Percentiles rank a stretch among this genome's conserved stretches.
phyloP scores from a whole-genome alignment of 2,888 invertebrate genomes.

The Scaeva pyrastri region DNA sequence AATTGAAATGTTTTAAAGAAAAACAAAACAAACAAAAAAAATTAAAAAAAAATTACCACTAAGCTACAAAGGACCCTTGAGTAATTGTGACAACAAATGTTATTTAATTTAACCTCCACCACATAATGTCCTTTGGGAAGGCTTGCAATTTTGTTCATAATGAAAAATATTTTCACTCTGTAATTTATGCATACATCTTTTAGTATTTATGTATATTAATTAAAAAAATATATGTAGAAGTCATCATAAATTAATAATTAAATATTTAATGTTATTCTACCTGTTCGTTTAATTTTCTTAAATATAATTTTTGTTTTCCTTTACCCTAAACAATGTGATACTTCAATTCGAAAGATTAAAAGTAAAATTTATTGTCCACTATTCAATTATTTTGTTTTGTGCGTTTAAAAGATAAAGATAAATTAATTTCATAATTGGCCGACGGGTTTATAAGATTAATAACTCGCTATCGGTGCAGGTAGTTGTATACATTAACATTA shows the following conservation, averaged over 20 bases:
- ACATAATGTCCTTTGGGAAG: slow-evolving; percentile 26
- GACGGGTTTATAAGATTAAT: slow-evolving; percentile 42
- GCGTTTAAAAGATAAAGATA: slow-evolving; percentile 22
- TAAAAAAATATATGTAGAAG: slow-evolving; percentile 37
- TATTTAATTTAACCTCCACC: neutral
- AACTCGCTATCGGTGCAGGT: slow-evolving; percentile 63
- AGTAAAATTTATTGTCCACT: slow-evolving; percentile 42
- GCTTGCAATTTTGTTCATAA: slow-evolving; percentile 36
- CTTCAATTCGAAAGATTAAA: slow-evolving; percentile 66
- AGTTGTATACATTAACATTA: slow-evolving; percentile 4
- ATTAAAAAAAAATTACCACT: slow-evolving; percentile 18
- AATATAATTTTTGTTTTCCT: slow-evolving; percentile 21
- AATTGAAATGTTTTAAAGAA: slow-evolving; percentile 23
- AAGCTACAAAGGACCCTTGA: slow-evolving; percentile 27
- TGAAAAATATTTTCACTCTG: slow-evolving; percentile 51
- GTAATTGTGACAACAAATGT: neutral
- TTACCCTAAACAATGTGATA: slow-evolving; percentile 59
- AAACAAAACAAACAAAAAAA: too few species aligned
- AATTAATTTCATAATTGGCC: slow-evolving; percentile 15
- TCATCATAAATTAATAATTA: slow-evolving; percentile 44
- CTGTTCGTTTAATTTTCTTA: neutral
- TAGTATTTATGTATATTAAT: slow-evolving; percentile 21
- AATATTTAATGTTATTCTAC: slow-evolving; percentile 44
- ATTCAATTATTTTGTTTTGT: slow-evolving; percentile 29
- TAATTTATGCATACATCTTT: slow-evolving; percentile 56